Percentiles rank a stretch among this genome's conserved stretches.
Conservation (phyloP, 2,888 invertebrate genomes). For the Sipha maydis region DNA sequence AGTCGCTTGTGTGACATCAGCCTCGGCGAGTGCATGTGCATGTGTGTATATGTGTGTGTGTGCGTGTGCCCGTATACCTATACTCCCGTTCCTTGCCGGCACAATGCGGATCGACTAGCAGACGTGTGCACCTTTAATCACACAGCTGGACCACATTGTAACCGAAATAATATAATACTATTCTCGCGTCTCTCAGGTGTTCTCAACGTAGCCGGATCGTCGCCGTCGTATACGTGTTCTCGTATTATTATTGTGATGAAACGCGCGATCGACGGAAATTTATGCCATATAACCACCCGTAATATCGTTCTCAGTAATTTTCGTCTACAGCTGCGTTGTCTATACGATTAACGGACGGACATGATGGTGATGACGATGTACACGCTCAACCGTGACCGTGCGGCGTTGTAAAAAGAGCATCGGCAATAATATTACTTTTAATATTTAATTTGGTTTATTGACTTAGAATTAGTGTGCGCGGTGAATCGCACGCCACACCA, state of each 20-base stretch:
- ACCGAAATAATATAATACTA: slow-evolving; percentile 24
- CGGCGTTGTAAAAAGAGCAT: slow-evolving; percentile 8
- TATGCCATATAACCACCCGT: not conserved
- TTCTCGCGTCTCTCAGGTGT: slow-evolving; percentile 5
- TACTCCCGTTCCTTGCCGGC: slow-evolving; percentile 13
- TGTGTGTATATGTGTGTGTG: not conserved
- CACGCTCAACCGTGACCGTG: slow-evolving; percentile 2
- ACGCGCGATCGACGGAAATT: not conserved
- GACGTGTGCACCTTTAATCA: slow-evolving; percentile 48
- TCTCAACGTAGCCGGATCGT: slow-evolving; percentile 16
- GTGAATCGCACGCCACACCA: slow-evolving; percentile 21
- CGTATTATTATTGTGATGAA: not conserved
- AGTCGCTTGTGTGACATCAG: slow-evolving; percentile 47
- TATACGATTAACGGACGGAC: not conserved
- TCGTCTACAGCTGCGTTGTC: not conserved
- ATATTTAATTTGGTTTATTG: slow-evolving; percentile 48
- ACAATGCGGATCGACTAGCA: slow-evolving; percentile 18
- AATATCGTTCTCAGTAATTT: not conserved
- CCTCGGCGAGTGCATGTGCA: not conserved
- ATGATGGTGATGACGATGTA: too few relatives aligned
- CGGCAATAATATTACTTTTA: not conserved
- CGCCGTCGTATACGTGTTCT: not conserved
- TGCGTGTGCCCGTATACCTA: not conserved
- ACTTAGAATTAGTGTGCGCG: slow-evolving; percentile 27
- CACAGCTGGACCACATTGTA: slow-evolving; percentile 42